phyloP scores from a whole-genome alignment of 1,140 invertebrate genomes.

The Aphaenogaster floridana region DNA sequence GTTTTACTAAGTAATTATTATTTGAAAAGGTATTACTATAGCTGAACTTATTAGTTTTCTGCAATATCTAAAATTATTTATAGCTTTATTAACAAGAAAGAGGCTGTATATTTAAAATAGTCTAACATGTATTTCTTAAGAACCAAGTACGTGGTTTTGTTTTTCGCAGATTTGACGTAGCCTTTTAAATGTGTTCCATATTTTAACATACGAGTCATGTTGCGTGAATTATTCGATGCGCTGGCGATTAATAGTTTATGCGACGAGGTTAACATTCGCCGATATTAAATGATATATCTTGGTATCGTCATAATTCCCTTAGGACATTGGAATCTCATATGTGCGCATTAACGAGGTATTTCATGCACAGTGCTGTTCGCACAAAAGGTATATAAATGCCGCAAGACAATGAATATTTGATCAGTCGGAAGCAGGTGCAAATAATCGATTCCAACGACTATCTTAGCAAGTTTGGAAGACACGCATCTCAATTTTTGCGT shows the following conservation, averaged over 20 bases:
- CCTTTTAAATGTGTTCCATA: slow-evolving; percentile 13
- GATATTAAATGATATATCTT: slow-evolving; percentile 63
- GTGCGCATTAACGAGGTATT: slow-evolving; percentile 59
- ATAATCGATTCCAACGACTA: slow-evolving; percentile 28
- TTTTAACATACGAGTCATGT: slow-evolving; percentile 40
- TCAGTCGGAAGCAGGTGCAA: background rate
- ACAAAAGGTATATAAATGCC: slow-evolving; percentile 55
- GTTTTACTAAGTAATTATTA: background rate
- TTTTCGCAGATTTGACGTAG: background rate
- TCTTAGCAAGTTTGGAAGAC: background rate
- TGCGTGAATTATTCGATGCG: slow-evolving; percentile 37
- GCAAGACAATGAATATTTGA: slow-evolving; percentile 39
- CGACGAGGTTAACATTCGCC: slow-evolving; percentile 52
- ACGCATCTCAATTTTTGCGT: background rate
- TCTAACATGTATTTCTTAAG: background rate
- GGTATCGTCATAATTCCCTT: slow-evolving; percentile 58
- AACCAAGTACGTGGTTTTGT: background rate
- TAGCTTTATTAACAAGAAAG: background rate
- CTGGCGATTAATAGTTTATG: slow-evolving; percentile 47
- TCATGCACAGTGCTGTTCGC: slow-evolving; percentile 35
- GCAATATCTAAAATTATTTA: background rate
- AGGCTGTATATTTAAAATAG: background rate
- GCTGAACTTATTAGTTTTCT: background rate
- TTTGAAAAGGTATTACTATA: background rate
- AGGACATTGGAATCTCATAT: slow-evolving; percentile 59